Percentiles rank a stretch among this genome's conserved stretches.
Conservation (phyloP, 2,797 vertebrate species). For the Ispidina picta region DNA sequence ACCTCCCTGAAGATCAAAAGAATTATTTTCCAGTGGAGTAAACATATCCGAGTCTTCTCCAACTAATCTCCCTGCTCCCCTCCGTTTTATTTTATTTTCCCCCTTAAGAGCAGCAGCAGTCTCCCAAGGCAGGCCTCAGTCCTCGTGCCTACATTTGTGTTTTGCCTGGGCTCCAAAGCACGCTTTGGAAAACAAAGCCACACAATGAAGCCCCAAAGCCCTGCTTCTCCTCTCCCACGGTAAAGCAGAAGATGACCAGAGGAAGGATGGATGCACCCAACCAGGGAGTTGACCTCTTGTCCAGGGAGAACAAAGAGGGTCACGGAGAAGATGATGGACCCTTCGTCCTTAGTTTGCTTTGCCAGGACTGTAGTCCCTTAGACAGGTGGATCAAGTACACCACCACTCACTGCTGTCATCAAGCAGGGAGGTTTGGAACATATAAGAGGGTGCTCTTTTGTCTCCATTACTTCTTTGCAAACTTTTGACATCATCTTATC, state of each 20-base stretch:
- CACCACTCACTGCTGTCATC: rapidly evolving
- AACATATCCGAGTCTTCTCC: background rate
- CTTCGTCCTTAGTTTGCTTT: background rate
- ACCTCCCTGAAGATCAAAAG: slow-evolving; percentile 65
- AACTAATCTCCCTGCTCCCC: background rate
- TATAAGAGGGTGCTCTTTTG: background rate
- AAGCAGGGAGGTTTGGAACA: background rate
- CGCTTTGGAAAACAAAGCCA: background rate
- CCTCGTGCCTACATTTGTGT: background rate
- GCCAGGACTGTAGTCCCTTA: background rate
- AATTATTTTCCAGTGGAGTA: slow-evolving; percentile 50
- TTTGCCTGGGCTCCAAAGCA: background rate
- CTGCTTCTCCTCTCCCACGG: background rate
- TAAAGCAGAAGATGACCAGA: background rate
- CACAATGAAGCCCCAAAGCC: rapidly evolving
- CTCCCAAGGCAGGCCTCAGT: background rate
- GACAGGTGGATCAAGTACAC: rapidly evolving
- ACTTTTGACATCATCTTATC: background rate
- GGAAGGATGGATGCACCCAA: rapidly evolving
- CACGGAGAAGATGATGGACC: rapidly evolving
- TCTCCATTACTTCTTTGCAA: background rate
- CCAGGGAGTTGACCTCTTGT: rapidly evolving
- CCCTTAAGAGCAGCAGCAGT: background rate
- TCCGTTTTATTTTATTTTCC: no score
- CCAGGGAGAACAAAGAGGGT: background rate